These are phyloP conservation scores for Cyphomyrus discorhynchus DNA, from an alignment of 2,113 vertebrate species.

Conservation along the genomic window DNA sequence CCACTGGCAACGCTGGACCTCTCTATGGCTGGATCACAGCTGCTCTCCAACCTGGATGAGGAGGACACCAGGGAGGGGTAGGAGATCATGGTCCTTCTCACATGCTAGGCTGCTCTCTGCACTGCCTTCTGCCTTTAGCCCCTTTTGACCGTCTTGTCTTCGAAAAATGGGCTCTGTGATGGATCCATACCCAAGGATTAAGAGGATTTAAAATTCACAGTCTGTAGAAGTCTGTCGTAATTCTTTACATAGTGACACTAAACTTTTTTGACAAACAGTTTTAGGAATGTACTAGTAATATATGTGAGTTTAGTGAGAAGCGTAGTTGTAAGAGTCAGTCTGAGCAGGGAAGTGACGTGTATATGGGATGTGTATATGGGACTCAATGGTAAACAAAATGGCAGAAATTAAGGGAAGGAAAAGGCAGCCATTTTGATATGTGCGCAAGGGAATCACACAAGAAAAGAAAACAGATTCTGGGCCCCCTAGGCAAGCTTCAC, in stretches of 20 bases:
- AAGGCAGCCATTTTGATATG: neutral
- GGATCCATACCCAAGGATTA: neutral
- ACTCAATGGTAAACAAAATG: neutral
- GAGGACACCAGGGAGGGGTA: constrained; percentile 92
- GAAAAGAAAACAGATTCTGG: neutral
- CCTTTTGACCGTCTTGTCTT: neutral
- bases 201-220: neutral
- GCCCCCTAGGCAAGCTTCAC: neutral
- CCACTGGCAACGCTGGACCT: constrained; percentile 83
- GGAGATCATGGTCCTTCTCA: constrained; percentile 4
- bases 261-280: neutral
- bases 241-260: neutral
- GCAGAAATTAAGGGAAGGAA: neutral
- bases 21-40: constrained; percentile 86
- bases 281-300: neutral
- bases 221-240: neutral
- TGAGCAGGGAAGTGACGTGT: neutral
- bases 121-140: neutral
- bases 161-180: neutral
- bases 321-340: neutral
- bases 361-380: too few relatives aligned
- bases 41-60: constrained; percentile 87
- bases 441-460: neutral
- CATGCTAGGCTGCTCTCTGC: neutral
- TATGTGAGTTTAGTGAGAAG: neutral